Evolutionary conservation across 2,888 invertebrate genomes (phyloP).

Genomic region (Eudemis profundana): DNA sequence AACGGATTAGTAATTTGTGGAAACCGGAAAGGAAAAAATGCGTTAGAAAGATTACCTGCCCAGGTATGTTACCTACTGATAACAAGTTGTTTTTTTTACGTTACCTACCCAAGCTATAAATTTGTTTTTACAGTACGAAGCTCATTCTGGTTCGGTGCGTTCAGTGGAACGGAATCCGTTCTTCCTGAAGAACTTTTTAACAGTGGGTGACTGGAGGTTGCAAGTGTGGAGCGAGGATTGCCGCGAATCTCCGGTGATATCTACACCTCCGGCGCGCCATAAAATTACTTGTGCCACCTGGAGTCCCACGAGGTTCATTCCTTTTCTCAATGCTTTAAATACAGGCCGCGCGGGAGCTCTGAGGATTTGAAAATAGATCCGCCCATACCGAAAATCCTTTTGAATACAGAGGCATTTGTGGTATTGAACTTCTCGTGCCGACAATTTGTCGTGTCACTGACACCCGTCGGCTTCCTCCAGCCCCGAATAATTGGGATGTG

Average conservation of each 20-base stretch:
- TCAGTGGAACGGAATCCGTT: slow-evolving; percentile 95
- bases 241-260: slow-evolving; percentile 94
- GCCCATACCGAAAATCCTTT: neutral
- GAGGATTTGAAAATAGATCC: no score
- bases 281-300: slow-evolving; percentile 91
- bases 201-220: slow-evolving; percentile 97
- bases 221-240: slow-evolving; percentile 98
- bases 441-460: no score
- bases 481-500: no score
- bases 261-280: slow-evolving; percentile 89
- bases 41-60: slow-evolving; percentile 86
- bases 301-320: slow-evolving; percentile 89
- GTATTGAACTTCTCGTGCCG: no score
- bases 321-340: neutral
- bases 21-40: slow-evolving; percentile 89
- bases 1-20: slow-evolving; percentile 87
- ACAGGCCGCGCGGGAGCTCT: no score
- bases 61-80: no score
- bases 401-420: neutral
- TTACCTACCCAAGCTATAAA: no score
- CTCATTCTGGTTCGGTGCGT: slow-evolving; percentile 93
- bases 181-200: slow-evolving; percentile 96
- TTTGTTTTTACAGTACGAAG: slow-evolving; percentile 72
- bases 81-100: no score
- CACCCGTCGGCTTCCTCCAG: no score